phyloP scores from a whole-genome alignment of 2,888 invertebrate genomes.

The Hirtodrosophila duncani region DNA sequence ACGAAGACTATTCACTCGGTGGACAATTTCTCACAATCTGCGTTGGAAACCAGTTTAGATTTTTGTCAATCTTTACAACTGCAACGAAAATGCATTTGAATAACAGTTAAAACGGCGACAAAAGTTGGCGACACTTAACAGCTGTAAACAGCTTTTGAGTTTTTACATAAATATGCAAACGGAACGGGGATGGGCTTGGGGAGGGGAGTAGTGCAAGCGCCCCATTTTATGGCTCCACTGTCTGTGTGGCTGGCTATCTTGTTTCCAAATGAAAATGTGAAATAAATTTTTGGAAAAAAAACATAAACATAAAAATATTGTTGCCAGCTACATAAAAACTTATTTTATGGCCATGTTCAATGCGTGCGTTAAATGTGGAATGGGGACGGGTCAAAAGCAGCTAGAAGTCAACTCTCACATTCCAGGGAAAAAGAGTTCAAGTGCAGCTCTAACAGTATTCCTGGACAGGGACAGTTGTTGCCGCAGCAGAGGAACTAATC shows the following conservation, averaged over 20 bases:
- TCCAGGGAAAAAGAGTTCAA: neutral
- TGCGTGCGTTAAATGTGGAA: conserved; percentile 11
- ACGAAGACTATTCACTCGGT: conserved; percentile 4
- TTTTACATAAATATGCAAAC: conserved; percentile 11
- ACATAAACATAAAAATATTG: conserved; percentile 42
- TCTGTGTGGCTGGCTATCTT: conserved; percentile 17
- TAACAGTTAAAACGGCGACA: conserved; percentile 50
- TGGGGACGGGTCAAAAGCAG: conserved; percentile 38
- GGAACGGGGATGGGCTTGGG: no score
- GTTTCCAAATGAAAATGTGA: conserved; percentile 34
- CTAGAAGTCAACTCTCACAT: conserved; percentile 10
- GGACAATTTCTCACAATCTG: conserved; percentile 10
- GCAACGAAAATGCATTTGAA: conserved; percentile 51
- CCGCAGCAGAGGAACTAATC: conserved; percentile 45
- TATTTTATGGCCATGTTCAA: conserved; percentile 30
- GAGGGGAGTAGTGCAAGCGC: conserved; percentile 4
- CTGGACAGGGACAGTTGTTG: no score
- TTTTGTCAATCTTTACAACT: conserved; percentile 40
- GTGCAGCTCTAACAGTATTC: neutral
- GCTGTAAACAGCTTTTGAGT: conserved; percentile 42
- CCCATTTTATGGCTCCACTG: conserved; percentile 1
- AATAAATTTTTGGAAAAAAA: conserved; percentile 26
- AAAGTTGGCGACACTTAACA: conserved; percentile 66
- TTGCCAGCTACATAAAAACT: conserved; percentile 31
- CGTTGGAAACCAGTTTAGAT: conserved; percentile 33